Evolutionary conservation across 2,113 vertebrate species (phyloP), one percentile per base, ranked within the genome.

Genomic region (Polypterus bichir): DNA sequence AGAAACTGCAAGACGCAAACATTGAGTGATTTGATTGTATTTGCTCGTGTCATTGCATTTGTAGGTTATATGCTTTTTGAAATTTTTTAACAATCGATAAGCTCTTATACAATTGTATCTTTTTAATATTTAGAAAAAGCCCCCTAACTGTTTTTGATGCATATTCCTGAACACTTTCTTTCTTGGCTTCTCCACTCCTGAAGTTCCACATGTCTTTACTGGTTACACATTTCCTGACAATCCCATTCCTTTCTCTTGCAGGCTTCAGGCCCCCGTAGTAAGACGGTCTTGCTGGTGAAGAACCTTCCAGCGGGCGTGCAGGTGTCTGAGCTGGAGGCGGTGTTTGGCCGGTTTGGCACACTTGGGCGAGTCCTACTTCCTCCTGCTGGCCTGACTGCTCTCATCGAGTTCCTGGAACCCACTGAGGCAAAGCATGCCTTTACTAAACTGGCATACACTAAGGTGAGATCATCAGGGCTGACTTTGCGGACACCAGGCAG

Each of bases 381-480:
- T 0, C 81, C 90, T 7, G 91, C 92, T 0, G 94, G 94, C 0
- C 67, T 97, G 74, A 97, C 92, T 0, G 94, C 91, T 62, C 79
- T 98, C 1, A 77, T 97, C 49, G 96, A 99, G 77, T 98, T 94
- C 74, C 77, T 96, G 67, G 94, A 94, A 72, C 85, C 88, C 1
- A 80, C 88, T 0, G 94, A 98, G 77, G 94, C 94, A 9, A 96
- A 96, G 64, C 86, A 73, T 53, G 94, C 92, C 0, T 98, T 97
- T 77, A 84, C 77, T 10, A 88, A 73, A 46, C 81, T 98, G 68
- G 93, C 94, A n/a, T 99, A 98, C 73, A 86, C 90, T 68, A 98
- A 87, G 90, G 96, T 98, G 64, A 54, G 60, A 27, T 27, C 27
- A 27, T 27, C 27, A 27, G 27, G 1, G 3, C 44, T 4, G 44